phyloP scores from a whole-genome alignment of 2,888 invertebrate genomes.

The Coelinius sp. region DNA sequence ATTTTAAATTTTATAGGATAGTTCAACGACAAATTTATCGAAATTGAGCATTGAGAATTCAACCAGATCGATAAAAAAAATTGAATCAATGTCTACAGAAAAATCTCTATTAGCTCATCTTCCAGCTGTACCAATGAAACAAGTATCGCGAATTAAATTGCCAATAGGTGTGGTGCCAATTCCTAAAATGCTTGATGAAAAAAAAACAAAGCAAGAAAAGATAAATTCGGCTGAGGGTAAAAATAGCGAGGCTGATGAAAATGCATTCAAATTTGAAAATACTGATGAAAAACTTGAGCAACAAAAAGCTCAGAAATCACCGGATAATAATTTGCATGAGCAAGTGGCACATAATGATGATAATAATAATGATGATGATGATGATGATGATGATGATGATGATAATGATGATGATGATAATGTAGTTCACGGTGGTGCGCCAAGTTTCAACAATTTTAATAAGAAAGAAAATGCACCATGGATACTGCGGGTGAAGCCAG shows the following conservation, averaged over 20 bases:
- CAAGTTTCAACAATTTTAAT: constrained; percentile 49
- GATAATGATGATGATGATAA: too few species aligned
- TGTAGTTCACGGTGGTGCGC: constrained; percentile 55
- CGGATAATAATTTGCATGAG: constrained; percentile 43
- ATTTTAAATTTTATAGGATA: constrained; percentile 48
- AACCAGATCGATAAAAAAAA: constrained; percentile 49
- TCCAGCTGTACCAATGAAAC: constrained; percentile 29
- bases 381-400: too few species aligned
- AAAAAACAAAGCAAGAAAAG: constrained; percentile 45
- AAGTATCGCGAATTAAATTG: constrained; percentile 57
- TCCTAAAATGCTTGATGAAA: constrained; percentile 59
- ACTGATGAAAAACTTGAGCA: constrained; percentile 17
- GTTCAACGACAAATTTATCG: constrained; percentile 44
- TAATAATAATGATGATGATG: too few species aligned
- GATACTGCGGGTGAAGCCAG: constrained; percentile 55
- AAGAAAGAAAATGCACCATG: constrained; percentile 50
- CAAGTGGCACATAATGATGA: constrained; percentile 25
- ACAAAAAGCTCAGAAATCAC: constrained; percentile 25
- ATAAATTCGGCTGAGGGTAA: constrained; percentile 38
- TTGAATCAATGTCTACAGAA: constrained; percentile 46
- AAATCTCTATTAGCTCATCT: constrained; percentile 43
- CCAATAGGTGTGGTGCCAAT: constrained; percentile 66
- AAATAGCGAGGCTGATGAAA: constrained; percentile 5
- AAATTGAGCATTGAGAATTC: constrained; percentile 40
- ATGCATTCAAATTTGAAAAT: constrained; percentile 39